Evolutionary conservation across 2,113 vertebrate genomes (phyloP).

Genomic region (Oceanodroma tethys): DNA sequence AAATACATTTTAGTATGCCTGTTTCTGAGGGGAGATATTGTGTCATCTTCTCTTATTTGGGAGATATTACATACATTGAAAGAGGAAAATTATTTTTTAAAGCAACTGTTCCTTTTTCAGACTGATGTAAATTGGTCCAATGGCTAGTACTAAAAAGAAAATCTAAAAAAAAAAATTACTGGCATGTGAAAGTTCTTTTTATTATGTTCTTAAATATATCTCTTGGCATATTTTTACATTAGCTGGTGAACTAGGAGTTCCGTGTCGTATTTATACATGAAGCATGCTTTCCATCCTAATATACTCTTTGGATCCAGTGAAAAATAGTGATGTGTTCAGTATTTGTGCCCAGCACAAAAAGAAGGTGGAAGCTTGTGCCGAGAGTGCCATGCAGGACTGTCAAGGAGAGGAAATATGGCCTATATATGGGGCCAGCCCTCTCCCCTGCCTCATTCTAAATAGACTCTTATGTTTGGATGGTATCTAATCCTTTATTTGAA

Average conservation of each 20-base stretch:
- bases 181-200: neutral
- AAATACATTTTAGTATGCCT: neutral
- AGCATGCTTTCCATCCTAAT: neutral
- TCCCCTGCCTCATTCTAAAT: neutral
- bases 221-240: neutral
- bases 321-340: neutral
- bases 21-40: neutral
- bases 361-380: neutral
- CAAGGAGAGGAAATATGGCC: neutral
- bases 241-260: neutral
- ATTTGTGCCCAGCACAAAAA: neutral
- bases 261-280: neutral
- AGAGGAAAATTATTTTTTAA: neutral
- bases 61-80: neutral
- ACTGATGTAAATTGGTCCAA: neutral
- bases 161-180: neutral
- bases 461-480: neutral
- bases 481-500: neutral
- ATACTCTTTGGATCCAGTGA: neutral
- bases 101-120: neutral
- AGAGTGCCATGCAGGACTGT: neutral
- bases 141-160: neutral
- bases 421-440: neutral
- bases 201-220: neutral
- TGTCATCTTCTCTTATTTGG: neutral